phyloP scores from a whole-genome alignment of 1,140 invertebrate species.

The Sinonovacula constricta region DNA sequence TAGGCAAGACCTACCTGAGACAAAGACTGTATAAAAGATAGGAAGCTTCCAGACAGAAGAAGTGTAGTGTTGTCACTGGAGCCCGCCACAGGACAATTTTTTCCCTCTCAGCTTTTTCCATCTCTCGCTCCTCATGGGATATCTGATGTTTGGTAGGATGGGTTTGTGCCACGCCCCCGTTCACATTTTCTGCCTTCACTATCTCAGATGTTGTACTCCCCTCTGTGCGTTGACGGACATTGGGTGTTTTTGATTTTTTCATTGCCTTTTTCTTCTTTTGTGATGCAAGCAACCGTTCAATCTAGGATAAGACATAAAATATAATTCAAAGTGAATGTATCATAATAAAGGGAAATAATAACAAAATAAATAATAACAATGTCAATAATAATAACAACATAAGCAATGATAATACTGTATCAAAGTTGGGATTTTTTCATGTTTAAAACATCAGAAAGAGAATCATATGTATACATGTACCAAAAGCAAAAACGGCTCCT shows the following conservation, averaged over 20 bases:
- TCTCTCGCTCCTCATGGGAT: conserved; percentile 4
- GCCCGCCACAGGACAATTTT: conserved; percentile 91
- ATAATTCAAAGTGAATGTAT: too few species aligned
- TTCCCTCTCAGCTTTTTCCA: conserved; percentile 77
- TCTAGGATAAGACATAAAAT: conserved; percentile 20
- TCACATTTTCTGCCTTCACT: background rate
- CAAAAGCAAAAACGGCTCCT: too few species aligned
- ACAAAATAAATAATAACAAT: too few species aligned
- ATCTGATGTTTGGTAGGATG: background rate
- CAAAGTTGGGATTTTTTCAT: too few species aligned
- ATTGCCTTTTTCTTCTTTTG: conserved; percentile 19
- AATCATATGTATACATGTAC: too few species aligned
- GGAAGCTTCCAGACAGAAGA: conserved; percentile 88
- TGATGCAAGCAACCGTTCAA: conserved; percentile 31
- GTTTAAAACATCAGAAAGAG: too few species aligned
- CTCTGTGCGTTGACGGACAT: background rate
- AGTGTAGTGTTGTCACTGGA: conserved; percentile 90
- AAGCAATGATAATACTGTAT: too few species aligned
- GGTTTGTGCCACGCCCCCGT: background rate
- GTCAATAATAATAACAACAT: too few species aligned
- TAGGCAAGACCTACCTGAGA: conserved; percentile 73
- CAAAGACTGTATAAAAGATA: conserved; percentile 82
- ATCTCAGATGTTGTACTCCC: too few species aligned
- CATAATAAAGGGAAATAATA: too few species aligned
- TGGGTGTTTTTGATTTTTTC: conserved; percentile 29